A percentile compares a stretch with the other conserved stretches of the same genome.
Evolutionary conservation across 2,888 invertebrate genomes (phyloP).

Genomic region (Exephanes ischioxanthus): DNA sequence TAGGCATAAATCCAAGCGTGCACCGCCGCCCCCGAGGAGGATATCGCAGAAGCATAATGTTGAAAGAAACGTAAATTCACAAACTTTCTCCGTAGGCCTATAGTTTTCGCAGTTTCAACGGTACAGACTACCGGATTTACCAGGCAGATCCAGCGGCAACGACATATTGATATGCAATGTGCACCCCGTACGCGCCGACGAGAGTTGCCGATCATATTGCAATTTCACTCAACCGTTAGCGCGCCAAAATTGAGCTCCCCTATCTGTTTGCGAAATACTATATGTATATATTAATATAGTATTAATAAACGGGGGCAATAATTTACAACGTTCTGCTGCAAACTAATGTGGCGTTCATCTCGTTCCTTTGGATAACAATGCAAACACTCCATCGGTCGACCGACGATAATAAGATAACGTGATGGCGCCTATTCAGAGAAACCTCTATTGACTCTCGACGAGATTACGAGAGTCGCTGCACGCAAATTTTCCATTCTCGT

Average conservation of each 20-base stretch:
- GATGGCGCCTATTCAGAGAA: not conserved
- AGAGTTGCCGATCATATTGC: not conserved
- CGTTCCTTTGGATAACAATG: conserved; percentile 4
- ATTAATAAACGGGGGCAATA: too few species aligned
- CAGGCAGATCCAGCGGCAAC: not conserved
- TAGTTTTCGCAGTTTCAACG: not conserved
- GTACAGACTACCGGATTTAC: not conserved
- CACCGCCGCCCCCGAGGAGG: not conserved
- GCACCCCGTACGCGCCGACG: not conserved
- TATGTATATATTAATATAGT: not conserved
- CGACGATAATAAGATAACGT: not conserved
- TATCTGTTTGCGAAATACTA: not conserved
- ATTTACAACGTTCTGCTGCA: too few species aligned
- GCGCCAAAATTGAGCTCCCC: not conserved
- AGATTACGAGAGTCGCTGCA: not conserved
- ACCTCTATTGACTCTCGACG: not conserved
- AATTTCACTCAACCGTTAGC: conserved; percentile 3
- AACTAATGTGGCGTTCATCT: not conserved
- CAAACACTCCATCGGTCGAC: not conserved
- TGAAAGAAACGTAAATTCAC: not conserved
- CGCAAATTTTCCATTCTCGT: not conserved
- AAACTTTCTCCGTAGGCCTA: not conserved
- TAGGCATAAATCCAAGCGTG: not conserved
- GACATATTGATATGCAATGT: not conserved
- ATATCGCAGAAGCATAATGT: not conserved